phyloP scores from a whole-genome alignment of 2,797 vertebrate species.

The Pyrocephalus nanus region DNA sequence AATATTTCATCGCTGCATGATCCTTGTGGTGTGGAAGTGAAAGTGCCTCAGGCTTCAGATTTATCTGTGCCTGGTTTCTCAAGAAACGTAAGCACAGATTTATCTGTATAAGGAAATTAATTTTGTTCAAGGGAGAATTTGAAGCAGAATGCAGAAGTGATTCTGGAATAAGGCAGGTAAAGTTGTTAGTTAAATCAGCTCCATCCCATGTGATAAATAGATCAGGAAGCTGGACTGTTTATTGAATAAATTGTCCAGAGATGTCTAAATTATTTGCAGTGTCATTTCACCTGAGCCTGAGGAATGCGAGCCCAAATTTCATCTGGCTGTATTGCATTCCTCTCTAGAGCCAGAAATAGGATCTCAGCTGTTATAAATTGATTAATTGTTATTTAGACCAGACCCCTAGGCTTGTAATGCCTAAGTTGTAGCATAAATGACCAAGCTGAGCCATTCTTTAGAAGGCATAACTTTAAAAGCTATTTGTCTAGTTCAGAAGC shows the following conservation, averaged over 20 bases:
- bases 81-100: conserved; percentile 1
- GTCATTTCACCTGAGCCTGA: conserved; percentile 25
- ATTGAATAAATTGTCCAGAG: conserved; percentile 28
- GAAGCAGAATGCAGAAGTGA: neutral
- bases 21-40: neutral
- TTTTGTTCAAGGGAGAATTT: conserved; percentile 20
- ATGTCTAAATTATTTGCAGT: conserved; percentile 30
- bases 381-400: conserved; percentile 61
- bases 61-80: conserved; percentile 23
- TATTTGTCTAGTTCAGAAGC: conserved; percentile 39
- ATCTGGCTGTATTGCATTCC: conserved; percentile 28
- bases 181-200: conserved; percentile 42
- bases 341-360: conserved; percentile 36
- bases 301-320: conserved; percentile 23
- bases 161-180: conserved; percentile 3
- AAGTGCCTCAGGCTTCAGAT: neutral
- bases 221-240: conserved; percentile 1
- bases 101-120: conserved; percentile 37
- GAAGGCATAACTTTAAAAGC: conserved; percentile 11
- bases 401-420: conserved; percentile 36
- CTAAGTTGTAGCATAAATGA: conserved; percentile 43
- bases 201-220: conserved; percentile 9
- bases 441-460: neutral
- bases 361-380: conserved; percentile 42
- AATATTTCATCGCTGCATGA: neutral